phyloP scores from a whole-genome alignment of 2,113 vertebrate species.

The Hystrix brachyura region DNA sequence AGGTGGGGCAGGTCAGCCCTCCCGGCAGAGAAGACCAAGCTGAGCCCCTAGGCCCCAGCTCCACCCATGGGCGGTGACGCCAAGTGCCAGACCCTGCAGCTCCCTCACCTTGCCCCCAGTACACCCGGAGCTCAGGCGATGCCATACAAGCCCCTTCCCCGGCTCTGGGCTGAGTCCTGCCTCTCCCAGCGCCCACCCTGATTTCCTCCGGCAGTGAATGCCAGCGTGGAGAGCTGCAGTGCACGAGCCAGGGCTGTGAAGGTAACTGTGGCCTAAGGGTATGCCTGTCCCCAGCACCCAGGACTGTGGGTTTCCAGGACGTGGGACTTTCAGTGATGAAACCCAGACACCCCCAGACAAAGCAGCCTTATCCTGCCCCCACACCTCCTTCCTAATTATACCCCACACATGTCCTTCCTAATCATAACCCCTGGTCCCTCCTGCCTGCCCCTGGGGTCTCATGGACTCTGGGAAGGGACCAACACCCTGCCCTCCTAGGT shows the following conservation, averaged over 20 bases:
- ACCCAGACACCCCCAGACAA: background rate
- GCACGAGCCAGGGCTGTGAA: conserved; percentile 90
- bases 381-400: background rate
- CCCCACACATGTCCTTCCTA: too few relatives aligned
- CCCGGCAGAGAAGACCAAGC: background rate
- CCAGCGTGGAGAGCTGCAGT: conserved; percentile 88
- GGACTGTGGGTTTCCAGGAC: background rate
- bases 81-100: background rate
- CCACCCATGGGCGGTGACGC: background rate
- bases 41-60: background rate
- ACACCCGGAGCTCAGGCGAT: background rate
- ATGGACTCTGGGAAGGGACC: background rate
- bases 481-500: conserved; percentile 48
- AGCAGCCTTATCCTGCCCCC: too few relatives aligned
- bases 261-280: conserved; percentile 84
- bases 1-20: accelerated
- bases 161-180: background rate
- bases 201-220: conserved; percentile 88
- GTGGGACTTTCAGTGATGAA: background rate
- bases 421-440: background rate
- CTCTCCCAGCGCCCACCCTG: background rate
- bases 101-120: background rate
- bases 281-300: background rate
- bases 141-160: background rate
- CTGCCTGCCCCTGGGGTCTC: background rate